Percentiles rank a stretch among this genome's conserved stretches.
Evolutionary conservation across 2,797 vertebrate species (phyloP).

Genomic region (Sebastes flavidus): DNA sequence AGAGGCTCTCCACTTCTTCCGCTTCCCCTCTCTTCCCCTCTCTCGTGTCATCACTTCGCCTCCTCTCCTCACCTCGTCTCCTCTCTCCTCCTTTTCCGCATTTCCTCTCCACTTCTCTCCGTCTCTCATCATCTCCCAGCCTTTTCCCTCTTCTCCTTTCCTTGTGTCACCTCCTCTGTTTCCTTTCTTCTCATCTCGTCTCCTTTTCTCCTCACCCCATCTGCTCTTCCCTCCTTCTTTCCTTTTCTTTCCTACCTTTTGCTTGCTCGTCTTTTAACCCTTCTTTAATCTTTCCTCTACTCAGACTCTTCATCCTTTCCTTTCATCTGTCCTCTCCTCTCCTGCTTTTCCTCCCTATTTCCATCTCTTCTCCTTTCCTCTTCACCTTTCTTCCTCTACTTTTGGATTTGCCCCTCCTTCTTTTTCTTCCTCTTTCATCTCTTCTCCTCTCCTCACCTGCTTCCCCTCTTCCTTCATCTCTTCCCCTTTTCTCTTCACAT

Average conservation of each 20-base stretch:
- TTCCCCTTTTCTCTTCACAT: no score
- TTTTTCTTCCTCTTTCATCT: not conserved
- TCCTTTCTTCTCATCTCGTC: not conserved
- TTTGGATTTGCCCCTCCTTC: not conserved
- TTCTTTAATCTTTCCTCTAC: not conserved
- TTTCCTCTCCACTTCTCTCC: not conserved
- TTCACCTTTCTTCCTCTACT: not conserved
- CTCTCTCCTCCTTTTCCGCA: not conserved
- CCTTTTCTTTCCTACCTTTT: not conserved
- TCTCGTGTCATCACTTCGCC: conserved; percentile 9
- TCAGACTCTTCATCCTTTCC: not conserved
- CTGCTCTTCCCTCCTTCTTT: not conserved
- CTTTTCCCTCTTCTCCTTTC: not conserved
- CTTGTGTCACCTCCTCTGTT: not conserved
- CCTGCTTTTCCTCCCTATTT: not conserved
- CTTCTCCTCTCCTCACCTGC: not conserved
- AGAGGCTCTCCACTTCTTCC: conserved; percentile 53
- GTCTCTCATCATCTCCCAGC: not conserved
- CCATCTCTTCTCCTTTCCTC: not conserved
- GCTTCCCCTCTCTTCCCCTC: conserved; percentile 33
- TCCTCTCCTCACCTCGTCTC: not conserved
- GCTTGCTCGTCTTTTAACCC: not conserved
- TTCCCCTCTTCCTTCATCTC: not conserved
- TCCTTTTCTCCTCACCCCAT: not conserved
- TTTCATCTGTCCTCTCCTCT: not conserved